Evolutionary conservation across 1,140 invertebrate genomes (phyloP).

Genomic region (Parapsyche elsis): DNA sequence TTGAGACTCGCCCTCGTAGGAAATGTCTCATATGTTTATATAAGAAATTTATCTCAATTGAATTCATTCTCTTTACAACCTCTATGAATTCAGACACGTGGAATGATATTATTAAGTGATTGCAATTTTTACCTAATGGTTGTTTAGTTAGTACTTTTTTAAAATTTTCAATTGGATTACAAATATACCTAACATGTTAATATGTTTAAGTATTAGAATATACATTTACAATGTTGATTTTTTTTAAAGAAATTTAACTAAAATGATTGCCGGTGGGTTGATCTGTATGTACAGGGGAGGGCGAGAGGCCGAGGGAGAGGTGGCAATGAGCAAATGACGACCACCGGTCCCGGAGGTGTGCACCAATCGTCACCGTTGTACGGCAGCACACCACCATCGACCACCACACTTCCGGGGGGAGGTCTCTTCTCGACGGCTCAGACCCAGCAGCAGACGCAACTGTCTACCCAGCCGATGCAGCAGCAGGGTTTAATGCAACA

Average conservation of each 20-base stretch:
- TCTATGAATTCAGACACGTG: no score
- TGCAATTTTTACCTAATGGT: no score
- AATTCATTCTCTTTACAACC: no score
- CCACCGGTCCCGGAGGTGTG: constrained; percentile 37
- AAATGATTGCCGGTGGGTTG: constrained; percentile 27
- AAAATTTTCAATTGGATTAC: no score
- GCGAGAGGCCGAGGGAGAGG: constrained; percentile 61
- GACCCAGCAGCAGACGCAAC: constrained; percentile 49
- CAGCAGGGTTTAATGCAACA: constrained; percentile 50
- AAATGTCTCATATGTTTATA: no score
- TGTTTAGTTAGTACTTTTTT: no score
- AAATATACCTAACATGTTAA: no score
- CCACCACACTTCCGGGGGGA: constrained; percentile 43
- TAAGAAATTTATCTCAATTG: no score
- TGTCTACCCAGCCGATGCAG: constrained; percentile 51
- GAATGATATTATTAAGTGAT: no score
- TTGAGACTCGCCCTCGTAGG: no score
- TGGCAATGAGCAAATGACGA: constrained; percentile 59
- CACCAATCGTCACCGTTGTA: constrained; percentile 35
- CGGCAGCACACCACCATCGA: constrained; percentile 47
- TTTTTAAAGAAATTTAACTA: not conserved
- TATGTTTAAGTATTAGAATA: no score
- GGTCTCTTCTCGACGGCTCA: constrained; percentile 50
- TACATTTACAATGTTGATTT: no score
- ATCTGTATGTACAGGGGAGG: constrained; percentile 58